Percentiles rank a stretch among this genome's conserved stretches.
These are phyloP conservation scores for Perodicticus potto DNA, from an alignment of 2,797 vertebrate genomes.

Conservation along the genomic window DNA sequence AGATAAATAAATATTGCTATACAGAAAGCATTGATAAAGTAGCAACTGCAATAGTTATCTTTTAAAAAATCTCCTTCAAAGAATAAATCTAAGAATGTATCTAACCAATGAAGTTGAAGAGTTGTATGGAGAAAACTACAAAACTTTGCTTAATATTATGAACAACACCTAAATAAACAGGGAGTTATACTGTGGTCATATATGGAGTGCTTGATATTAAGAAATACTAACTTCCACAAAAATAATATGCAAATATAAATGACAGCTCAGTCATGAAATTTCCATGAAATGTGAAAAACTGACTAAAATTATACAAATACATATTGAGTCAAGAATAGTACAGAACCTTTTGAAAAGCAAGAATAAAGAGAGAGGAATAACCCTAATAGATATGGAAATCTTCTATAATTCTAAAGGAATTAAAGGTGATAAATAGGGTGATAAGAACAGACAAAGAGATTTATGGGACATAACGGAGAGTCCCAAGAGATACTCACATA, in stretches of 20 bases:
- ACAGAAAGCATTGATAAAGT: neutral
- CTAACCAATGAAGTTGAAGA: neutral
- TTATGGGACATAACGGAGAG: neutral
- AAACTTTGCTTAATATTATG: neutral
- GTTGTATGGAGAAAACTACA: neutral
- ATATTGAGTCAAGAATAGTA: neutral
- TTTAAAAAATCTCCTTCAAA: neutral
- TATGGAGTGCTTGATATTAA: neutral
- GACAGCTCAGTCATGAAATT: neutral
- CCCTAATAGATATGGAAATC: neutral
- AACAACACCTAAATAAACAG: neutral
- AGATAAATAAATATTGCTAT: neutral
- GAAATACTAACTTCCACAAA: neutral
- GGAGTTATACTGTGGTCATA: neutral
- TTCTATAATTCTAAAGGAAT: conserved; percentile 5
- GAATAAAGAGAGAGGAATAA: neutral
- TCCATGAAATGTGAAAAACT: neutral
- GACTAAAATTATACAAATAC: neutral
- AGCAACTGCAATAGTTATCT: neutral
- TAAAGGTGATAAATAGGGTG: neutral
- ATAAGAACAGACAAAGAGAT: neutral
- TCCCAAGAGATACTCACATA: neutral
- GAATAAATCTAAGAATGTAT: neutral
- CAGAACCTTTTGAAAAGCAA: conserved; percentile 7
- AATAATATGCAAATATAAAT: neutral